A percentile compares a stretch with the other conserved stretches of the same genome.
Conservation (phyloP, 1,140 invertebrate genomes). For the Branchinecta lynchi region DNA sequence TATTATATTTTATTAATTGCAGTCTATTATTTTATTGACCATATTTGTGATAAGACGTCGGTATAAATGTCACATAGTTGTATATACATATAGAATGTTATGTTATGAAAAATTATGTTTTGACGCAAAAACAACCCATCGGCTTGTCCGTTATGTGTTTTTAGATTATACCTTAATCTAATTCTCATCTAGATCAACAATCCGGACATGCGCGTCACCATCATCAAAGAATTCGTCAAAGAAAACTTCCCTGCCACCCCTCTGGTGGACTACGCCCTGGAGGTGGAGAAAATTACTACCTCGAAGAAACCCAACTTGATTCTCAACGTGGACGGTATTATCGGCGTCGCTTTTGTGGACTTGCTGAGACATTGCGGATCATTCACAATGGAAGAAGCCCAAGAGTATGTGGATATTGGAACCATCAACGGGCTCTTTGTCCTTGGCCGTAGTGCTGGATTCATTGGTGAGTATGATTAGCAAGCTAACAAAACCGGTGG, state of each 20-base stretch:
- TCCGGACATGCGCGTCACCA: conserved; percentile 76
- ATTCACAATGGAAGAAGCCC: conserved; percentile 94
- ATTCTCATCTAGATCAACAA: conserved; percentile 65
- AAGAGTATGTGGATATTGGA: conserved; percentile 95
- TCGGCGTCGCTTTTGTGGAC: conserved; percentile 94
- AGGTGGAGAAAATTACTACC: conserved; percentile 98
- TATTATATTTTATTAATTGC: too few relatives aligned
- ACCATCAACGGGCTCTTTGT: conserved; percentile 97
- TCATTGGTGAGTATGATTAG: conserved; percentile 56
- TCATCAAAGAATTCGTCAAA: conserved; percentile 60
- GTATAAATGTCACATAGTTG: too few relatives aligned
- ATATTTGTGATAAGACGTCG: too few relatives aligned
- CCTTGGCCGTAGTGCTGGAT: conserved; percentile 91
- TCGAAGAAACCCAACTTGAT: conserved; percentile 99
- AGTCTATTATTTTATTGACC: too few relatives aligned
- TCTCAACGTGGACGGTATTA: conserved; percentile 95
- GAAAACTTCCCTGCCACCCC: conserved; percentile 85
- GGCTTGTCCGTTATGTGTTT: too few relatives aligned
- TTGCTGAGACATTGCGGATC: conserved; percentile 77
- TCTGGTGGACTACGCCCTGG: conserved; percentile 81
- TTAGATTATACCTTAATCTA: neutral
- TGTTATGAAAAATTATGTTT: too few relatives aligned
- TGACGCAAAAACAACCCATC: too few relatives aligned
- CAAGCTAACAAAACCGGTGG: neutral
- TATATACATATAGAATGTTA: too few relatives aligned